Percentiles rank a stretch among this genome's conserved stretches.
These are phyloP conservation scores for Pipistrellus kuhlii DNA, from an alignment of 2,797 vertebrate genomes.

Conservation along the genomic window DNA sequence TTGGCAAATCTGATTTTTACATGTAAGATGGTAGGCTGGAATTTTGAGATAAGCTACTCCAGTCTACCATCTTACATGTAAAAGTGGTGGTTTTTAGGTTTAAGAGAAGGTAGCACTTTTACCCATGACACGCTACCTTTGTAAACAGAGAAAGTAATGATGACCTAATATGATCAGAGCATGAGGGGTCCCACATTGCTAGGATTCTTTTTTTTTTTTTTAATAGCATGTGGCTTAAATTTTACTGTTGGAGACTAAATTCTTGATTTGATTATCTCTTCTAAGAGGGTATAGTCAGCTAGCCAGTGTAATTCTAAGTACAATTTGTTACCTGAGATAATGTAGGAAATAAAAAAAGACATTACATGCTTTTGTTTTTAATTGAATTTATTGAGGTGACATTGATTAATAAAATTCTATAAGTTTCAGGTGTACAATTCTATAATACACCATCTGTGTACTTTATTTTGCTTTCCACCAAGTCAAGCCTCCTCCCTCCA, in stretches of 20 bases:
- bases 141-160: neutral
- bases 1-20: neutral
- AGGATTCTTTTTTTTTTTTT: neutral
- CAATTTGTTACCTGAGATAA: neutral
- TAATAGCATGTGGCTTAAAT: neutral
- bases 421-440: neutral
- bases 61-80: too few relatives aligned
- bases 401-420: neutral
- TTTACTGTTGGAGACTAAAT: neutral
- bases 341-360: neutral
- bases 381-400: neutral
- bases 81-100: neutral
- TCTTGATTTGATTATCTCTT: neutral
- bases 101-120: neutral
- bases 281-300: neutral
- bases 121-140: neutral
- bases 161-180: neutral
- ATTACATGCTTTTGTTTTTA: neutral
- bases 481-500: neutral
- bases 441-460: neutral
- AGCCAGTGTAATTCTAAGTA: neutral
- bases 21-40: neutral
- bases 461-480: neutral
- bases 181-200: neutral
- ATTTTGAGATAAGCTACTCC: neutral